phyloP scores from a whole-genome alignment of 2,113 vertebrate genomes.

The Chunga burmeisteri region DNA sequence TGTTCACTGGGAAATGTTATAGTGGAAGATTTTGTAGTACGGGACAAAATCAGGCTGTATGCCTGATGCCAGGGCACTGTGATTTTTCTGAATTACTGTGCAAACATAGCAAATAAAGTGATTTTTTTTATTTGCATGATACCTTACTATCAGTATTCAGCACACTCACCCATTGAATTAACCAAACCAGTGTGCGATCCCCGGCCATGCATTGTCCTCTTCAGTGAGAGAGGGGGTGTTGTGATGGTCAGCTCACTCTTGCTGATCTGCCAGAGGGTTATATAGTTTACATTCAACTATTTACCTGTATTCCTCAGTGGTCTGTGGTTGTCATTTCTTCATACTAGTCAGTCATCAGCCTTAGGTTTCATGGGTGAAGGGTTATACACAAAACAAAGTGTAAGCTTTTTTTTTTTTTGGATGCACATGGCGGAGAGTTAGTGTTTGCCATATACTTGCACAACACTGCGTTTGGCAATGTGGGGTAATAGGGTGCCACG shows the following conservation, averaged over 20 bases:
- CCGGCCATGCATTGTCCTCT: fast-evolving
- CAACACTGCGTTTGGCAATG: fast-evolving
- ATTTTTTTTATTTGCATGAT: background rate
- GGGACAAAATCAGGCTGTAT: background rate
- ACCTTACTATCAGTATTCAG: background rate
- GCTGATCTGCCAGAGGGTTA: background rate
- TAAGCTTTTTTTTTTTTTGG: background rate
- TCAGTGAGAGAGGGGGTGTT: background rate
- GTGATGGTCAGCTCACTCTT: fast-evolving
- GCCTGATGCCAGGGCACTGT: background rate
- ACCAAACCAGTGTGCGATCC: fast-evolving
- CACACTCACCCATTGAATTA: background rate
- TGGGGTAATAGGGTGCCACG: background rate
- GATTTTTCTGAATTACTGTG: background rate
- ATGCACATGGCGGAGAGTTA: fast-evolving
- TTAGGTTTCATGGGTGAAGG: background rate
- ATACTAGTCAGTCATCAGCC: background rate
- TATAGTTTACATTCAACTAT: background rate
- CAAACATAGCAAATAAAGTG: background rate
- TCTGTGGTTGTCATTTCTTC: background rate
- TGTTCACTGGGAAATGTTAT: background rate
- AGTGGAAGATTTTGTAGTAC: background rate
- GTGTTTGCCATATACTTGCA: background rate
- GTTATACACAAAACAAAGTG: background rate
- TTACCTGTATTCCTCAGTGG: background rate